phyloP scores from a whole-genome alignment of 2,888 invertebrate genomes.

The Reticulitermes lucifugus region DNA sequence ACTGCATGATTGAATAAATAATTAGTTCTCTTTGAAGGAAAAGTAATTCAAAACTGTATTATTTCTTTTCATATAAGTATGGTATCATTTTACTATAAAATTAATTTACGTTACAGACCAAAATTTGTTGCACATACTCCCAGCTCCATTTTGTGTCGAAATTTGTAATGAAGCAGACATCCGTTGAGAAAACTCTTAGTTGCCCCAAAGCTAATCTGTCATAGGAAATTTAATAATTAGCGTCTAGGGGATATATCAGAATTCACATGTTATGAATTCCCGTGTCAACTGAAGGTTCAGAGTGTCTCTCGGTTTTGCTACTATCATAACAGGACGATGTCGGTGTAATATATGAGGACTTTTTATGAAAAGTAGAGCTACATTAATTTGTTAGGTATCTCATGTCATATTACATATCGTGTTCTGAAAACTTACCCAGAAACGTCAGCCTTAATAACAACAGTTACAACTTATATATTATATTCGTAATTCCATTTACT shows the following conservation, averaged over 20 bases:
- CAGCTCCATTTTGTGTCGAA: neutral
- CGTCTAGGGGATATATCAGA: slow-evolving; percentile 9
- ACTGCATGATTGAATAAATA: no score
- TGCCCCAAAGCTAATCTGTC: slow-evolving; percentile 28
- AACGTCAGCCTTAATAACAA: neutral
- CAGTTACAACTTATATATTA: neutral
- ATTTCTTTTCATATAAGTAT: neutral
- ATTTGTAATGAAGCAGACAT: neutral
- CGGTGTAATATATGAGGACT: no score
- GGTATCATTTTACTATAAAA: neutral
- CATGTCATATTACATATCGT: no score
- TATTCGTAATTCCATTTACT: neutral
- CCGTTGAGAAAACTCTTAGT: neutral
- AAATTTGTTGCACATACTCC: neutral
- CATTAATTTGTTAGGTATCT: no score
- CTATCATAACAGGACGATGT: no score
- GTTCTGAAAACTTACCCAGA: neutral
- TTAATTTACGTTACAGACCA: neutral
- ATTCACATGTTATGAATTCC: neutral
- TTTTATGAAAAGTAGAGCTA: no score
- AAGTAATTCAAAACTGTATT: no score
- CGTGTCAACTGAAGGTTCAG: neutral
- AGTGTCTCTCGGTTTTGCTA: neutral
- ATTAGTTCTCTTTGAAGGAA: no score
- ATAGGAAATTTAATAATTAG: slow-evolving; percentile 16